Conservation (phyloP, 2,888 invertebrate species). For the Ernsta delagoae region DNA sequence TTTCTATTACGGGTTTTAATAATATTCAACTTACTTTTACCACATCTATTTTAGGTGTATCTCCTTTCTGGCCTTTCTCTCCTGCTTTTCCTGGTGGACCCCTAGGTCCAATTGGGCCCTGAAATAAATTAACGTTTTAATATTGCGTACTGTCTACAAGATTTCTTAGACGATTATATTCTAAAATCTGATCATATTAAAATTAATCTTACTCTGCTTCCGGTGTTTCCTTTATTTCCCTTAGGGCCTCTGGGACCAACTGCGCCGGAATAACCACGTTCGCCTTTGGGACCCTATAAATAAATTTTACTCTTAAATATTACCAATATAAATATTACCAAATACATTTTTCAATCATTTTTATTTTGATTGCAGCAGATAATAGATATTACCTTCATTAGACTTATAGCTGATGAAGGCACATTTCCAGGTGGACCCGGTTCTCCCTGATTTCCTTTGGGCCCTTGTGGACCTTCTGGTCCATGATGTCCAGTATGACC, state of each 20-base stretch:
- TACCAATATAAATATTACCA: no score
- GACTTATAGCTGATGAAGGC: constrained; percentile 41
- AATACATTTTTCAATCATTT: neutral
- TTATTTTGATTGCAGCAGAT: no score
- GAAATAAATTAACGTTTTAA: neutral
- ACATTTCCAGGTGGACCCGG: constrained; percentile 82
- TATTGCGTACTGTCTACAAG: neutral
- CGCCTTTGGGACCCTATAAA: constrained; percentile 6
- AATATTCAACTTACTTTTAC: constrained; percentile 50
- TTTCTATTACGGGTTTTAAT: no score
- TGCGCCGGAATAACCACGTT: constrained; percentile 1
- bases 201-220: neutral
- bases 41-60: constrained; percentile 50
- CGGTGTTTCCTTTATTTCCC: constrained; percentile 1
- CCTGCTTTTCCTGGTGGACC: constrained; percentile 67
- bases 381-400: constrained; percentile 48
- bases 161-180: neutral
- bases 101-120: constrained; percentile 33
- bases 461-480: constrained; percentile 52
- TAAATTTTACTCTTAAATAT: neutral
- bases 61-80: constrained; percentile 66
- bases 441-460: constrained; percentile 89
- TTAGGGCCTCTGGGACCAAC: constrained; percentile 4
- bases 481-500: constrained; percentile 84
- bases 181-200: neutral